Base-by-base conservation (phyloP, 2,888 invertebrate genomes). In the Callosobruchus maculatus region DNA sequence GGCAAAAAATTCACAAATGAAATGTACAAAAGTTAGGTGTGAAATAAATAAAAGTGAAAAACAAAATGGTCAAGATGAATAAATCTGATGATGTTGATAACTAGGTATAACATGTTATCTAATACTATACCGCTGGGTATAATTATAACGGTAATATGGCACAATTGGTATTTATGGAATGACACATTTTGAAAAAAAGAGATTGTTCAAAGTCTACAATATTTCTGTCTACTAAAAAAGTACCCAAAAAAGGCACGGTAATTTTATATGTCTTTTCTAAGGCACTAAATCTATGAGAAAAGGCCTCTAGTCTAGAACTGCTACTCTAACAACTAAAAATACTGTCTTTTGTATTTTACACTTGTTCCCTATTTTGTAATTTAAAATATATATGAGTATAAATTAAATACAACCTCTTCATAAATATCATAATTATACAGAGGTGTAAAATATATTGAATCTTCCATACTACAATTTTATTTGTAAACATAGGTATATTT, bases 241-340 rank as follows among this genome's bases (percentile, higher is more conserved):
- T 81, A 81, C 81, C 83, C 80, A 81, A 81, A 81, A 71, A 83
- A 84, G 84, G 84, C 84, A 84, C 84, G 76, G 49, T 78, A 78
- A 78, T 71, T 78, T 82, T 85, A 84, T 85, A 84, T 85, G 85
- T 85, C 85, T 84, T 84, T 84, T 82, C 86, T 86, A 86, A 86
- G 86, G 86, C 86, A 86, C 86, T 85, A 85, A 83, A 85, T 77
- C 81, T 82, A 80, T 79, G 72, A 77, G 81, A 81, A 82, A 85
- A 85, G 85, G 85, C 84, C 84, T 84, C 83, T 84, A 81, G 49
- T 76, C 78, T 78, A 79, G 49, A 74, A 74, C 70, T 68, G 74
- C 78, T 78, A 78, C 67, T 75, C 79, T 80, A 77, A 74, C 76
- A 78, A 77, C 74, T 72, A 74, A 78, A 75, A 79, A 77, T 77